Conservation (phyloP, 2,888 invertebrate genomes). For the Drosophila longiperda region DNA sequence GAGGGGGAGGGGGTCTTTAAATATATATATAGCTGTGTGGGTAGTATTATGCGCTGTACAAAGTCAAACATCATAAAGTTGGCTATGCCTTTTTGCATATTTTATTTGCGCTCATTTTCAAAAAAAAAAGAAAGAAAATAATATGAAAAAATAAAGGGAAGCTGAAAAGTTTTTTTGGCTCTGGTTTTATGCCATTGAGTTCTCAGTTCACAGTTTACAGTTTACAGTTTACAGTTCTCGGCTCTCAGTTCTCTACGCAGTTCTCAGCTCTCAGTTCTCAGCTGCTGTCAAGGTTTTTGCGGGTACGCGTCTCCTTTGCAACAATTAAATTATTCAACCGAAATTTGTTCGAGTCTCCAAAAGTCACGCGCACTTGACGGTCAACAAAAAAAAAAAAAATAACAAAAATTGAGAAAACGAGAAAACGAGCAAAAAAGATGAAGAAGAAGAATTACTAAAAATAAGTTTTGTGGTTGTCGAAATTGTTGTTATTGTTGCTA, state of each 20-base stretch:
- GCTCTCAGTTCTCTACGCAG: constrained; percentile 25
- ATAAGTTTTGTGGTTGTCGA: constrained; percentile 57
- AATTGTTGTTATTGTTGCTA: constrained; percentile 58
- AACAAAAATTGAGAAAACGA: constrained; percentile 9
- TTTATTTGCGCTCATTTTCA: constrained; percentile 77
- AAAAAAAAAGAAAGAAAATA: constrained; percentile 27
- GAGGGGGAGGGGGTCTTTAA: not conserved
- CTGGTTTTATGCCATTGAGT: constrained; percentile 66
- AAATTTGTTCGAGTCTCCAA: constrained; percentile 81
- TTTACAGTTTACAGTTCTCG: not conserved
- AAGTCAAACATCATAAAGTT: constrained; percentile 82
- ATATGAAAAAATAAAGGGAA: constrained; percentile 18
- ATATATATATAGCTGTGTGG: not conserved
- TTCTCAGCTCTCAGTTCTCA: constrained; percentile 30
- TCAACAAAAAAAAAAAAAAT: constrained; percentile 40
- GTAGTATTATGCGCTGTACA: constrained; percentile 59
- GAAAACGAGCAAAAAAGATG: constrained; percentile 24
- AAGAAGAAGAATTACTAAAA: constrained; percentile 25
- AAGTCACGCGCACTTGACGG: constrained; percentile 82
- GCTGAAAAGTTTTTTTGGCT: constrained; percentile 54
- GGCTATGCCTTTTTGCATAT: constrained; percentile 82
- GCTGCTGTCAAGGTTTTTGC: constrained; percentile 60
- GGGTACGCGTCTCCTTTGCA: constrained; percentile 61
- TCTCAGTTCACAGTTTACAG: constrained; percentile 14
- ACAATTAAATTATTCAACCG: constrained; percentile 82